Evolutionary conservation across 2,113 vertebrate genomes (phyloP).

Genomic region (Psammodynastes pulverulentus): DNA sequence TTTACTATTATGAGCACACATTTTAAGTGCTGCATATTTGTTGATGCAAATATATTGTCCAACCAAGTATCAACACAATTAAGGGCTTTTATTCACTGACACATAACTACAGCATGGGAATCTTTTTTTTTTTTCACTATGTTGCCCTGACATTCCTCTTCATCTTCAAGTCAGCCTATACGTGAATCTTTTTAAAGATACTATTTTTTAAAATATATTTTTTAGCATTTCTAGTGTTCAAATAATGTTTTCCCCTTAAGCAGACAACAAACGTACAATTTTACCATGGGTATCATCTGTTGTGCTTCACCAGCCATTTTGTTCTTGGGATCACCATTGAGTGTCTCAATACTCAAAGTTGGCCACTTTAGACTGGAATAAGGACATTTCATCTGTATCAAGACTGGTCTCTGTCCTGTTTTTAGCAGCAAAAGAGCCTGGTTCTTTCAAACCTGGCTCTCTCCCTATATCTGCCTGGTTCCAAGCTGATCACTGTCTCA

Average conservation of each 20-base stretch:
- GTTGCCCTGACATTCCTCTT: background rate
- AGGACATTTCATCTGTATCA: background rate
- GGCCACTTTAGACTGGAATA: background rate
- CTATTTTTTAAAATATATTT: background rate
- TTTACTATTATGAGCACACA: background rate
- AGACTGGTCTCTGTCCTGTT: background rate
- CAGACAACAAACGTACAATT: background rate
- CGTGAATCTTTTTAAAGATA: background rate
- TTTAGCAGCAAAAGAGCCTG: background rate
- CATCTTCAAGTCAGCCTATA: background rate
- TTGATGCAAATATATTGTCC: background rate
- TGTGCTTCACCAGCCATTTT: background rate
- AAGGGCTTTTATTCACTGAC: background rate
- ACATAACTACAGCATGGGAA: background rate
- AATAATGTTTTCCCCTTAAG: background rate
- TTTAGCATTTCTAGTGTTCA: background rate
- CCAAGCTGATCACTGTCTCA: background rate
- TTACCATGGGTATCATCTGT: background rate
- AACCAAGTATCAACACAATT: background rate
- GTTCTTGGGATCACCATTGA: background rate
- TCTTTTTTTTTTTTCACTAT: background rate
- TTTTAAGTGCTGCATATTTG: background rate
- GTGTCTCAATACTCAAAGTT: background rate
- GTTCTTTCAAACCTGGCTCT: background rate
- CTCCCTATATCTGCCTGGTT: background rate